phyloP scores from a whole-genome alignment of 2,888 invertebrate species.

The Microchrysa polita region DNA sequence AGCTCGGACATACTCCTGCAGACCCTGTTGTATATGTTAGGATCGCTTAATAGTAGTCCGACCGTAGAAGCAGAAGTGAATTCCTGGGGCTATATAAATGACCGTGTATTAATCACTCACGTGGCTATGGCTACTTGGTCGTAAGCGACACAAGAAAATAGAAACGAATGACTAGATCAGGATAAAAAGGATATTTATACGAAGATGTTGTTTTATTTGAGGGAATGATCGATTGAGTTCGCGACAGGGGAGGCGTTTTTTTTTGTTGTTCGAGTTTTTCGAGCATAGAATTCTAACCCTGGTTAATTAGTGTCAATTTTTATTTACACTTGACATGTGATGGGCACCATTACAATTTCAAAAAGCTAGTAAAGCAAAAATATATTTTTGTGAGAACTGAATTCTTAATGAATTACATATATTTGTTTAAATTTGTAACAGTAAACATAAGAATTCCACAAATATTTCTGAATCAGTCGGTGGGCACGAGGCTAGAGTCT shows the following conservation, averaged over 20 bases:
- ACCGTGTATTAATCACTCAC: conserved; percentile 25
- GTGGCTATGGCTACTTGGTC: not conserved
- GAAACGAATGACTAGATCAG: not conserved
- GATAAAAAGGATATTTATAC: conserved; percentile 16
- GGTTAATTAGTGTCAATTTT: too few relatives aligned
- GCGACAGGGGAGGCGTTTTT: not conserved
- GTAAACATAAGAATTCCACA: too few relatives aligned
- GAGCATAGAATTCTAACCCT: too few relatives aligned
- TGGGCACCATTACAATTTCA: too few relatives aligned
- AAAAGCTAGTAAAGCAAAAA: too few relatives aligned
- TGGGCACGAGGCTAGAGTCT: too few relatives aligned
- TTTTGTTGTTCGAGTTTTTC: too few relatives aligned
- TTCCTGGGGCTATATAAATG: conserved; percentile 39
- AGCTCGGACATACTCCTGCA: not conserved
- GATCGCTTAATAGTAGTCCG: not conserved
- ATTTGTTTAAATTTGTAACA: too few relatives aligned
- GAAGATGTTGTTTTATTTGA: not conserved
- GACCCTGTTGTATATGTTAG: not conserved
- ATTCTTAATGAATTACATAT: too few relatives aligned
- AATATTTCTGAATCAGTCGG: too few relatives aligned
- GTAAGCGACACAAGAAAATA: not conserved
- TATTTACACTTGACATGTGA: too few relatives aligned
- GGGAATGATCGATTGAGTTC: conserved; percentile 31
- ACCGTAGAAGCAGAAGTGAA: conserved; percentile 25
- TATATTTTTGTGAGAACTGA: too few relatives aligned